Evolutionary conservation across 2,888 invertebrate species (phyloP).

Genomic region (Macrophya alboannulata): DNA sequence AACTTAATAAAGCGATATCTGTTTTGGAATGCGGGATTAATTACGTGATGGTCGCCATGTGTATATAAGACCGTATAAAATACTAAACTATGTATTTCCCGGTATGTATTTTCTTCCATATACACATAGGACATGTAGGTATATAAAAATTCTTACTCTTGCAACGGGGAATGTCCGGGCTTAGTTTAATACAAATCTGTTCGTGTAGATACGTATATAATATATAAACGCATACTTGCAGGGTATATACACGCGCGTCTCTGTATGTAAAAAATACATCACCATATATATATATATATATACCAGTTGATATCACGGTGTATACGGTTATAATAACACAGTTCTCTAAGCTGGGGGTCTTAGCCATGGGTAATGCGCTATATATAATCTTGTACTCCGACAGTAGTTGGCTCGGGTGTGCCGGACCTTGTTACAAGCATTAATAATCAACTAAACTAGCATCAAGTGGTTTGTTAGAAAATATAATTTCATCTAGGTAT

Average conservation of each 20-base stretch:
- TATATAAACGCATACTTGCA: neutral
- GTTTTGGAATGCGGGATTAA: slow-evolving; percentile 21
- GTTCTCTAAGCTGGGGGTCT: slow-evolving; percentile 25
- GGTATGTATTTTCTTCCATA: slow-evolving; percentile 13
- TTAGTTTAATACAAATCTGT: neutral
- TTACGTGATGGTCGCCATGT: neutral
- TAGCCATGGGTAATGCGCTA: slow-evolving; percentile 8
- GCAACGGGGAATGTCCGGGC: neutral
- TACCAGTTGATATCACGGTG: neutral
- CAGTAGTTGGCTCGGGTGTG: neutral
- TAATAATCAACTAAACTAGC: slow-evolving; percentile 35
- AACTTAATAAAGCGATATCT: neutral
- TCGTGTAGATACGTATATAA: neutral
- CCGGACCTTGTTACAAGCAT: slow-evolving; percentile 32
- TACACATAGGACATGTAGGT: too few species aligned
- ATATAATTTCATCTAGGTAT: slow-evolving; percentile 30
- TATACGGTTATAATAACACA: slow-evolving; percentile 37
- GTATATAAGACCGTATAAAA: neutral
- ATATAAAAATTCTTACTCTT: neutral
- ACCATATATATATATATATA: too few species aligned
- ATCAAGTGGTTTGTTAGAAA: slow-evolving; percentile 37
- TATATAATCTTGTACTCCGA: slow-evolving; percentile 15
- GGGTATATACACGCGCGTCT: too few species aligned
- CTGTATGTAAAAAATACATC: neutral
- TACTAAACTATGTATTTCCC: neutral